phyloP scores from a whole-genome alignment of 1,140 invertebrate species.

The Gonatopus flavifemur region DNA sequence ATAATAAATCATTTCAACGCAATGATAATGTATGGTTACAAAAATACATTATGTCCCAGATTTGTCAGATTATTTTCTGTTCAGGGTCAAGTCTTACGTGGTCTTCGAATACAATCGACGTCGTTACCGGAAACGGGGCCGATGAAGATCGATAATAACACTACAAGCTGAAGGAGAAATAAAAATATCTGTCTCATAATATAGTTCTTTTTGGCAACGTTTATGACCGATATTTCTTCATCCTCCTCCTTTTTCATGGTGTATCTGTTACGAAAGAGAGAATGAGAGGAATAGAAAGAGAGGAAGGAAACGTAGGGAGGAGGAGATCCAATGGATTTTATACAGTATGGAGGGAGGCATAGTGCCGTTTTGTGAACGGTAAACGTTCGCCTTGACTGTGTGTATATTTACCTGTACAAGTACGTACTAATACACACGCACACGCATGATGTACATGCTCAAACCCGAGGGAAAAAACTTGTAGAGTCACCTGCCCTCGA shows the following conservation, averaged over 20 bases:
- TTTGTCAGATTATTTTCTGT: not conserved
- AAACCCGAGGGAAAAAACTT: slow-evolving; percentile 4
- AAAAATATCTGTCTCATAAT: too few relatives aligned
- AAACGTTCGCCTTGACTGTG: slow-evolving; percentile 5
- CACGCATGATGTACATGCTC: too few relatives aligned
- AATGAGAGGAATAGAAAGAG: not conserved
- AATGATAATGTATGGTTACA: slow-evolving; percentile 8
- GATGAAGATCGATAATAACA: slow-evolving; percentile 15
- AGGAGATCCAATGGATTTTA: too few relatives aligned
- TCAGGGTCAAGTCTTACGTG: not conserved
- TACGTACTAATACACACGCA: not conserved
- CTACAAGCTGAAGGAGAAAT: not conserved
- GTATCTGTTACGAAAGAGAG: slow-evolving; percentile 1
- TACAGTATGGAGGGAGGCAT: not conserved
- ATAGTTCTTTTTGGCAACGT: too few relatives aligned
- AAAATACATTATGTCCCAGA: slow-evolving; percentile 9
- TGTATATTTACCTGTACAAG: not conserved
- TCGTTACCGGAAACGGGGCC: not conserved
- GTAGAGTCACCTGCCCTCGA: slow-evolving; percentile 8
- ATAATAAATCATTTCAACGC: slow-evolving; percentile 12
- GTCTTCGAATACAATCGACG: slow-evolving; percentile 10
- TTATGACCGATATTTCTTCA: slow-evolving; percentile 1
- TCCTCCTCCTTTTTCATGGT: not conserved
- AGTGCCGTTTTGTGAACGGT: slow-evolving; percentile 7
- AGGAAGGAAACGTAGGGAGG: not conserved